Percentiles rank a stretch among this genome's conserved stretches.
Evolutionary conservation across 2,888 invertebrate species (phyloP).

Genomic region (Cactoblastis cactorum): DNA sequence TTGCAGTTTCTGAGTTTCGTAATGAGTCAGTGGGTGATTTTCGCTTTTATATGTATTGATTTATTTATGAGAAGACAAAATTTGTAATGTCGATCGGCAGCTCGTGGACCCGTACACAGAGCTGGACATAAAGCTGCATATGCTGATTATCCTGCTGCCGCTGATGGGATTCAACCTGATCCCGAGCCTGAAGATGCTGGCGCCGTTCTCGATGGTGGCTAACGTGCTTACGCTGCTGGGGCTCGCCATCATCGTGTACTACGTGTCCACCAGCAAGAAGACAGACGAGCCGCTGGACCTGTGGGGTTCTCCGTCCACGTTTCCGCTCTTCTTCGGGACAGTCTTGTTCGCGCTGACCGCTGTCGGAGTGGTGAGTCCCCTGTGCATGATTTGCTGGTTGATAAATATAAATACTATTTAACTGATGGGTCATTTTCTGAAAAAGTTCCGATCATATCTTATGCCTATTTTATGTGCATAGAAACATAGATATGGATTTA

Average conservation of each 20-base stretch:
- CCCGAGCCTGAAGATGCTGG: conserved; percentile 87
- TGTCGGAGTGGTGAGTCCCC: conserved; percentile 87
- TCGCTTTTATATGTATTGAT: no score
- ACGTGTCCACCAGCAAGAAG: conserved; percentile 77
- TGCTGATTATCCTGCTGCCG: conserved; percentile 83
- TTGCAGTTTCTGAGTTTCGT: no score
- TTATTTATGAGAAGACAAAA: no score
- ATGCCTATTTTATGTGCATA: no score
- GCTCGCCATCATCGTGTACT: conserved; percentile 86
- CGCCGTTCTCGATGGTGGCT: conserved; percentile 90
- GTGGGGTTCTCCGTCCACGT: conserved; percentile 54
- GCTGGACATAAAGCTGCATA: conserved; percentile 78
- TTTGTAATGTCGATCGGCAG: conserved; percentile 41
- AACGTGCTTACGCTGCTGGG: conserved; percentile 89
- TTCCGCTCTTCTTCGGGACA: conserved; percentile 93
- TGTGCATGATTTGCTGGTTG: no score
- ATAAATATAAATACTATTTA: no score
- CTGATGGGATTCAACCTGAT: conserved; percentile 85
- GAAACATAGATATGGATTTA: no score
- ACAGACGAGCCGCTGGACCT: conserved; percentile 68
- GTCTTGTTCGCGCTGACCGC: conserved; percentile 94
- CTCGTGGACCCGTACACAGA: conserved; percentile 63
- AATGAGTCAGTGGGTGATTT: no score
- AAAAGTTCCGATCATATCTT: no score
- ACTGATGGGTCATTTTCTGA: no score